Evolutionary conservation across 2,888 invertebrate genomes (phyloP).

Genomic region (Caenorhabditis macrosperma): DNA sequence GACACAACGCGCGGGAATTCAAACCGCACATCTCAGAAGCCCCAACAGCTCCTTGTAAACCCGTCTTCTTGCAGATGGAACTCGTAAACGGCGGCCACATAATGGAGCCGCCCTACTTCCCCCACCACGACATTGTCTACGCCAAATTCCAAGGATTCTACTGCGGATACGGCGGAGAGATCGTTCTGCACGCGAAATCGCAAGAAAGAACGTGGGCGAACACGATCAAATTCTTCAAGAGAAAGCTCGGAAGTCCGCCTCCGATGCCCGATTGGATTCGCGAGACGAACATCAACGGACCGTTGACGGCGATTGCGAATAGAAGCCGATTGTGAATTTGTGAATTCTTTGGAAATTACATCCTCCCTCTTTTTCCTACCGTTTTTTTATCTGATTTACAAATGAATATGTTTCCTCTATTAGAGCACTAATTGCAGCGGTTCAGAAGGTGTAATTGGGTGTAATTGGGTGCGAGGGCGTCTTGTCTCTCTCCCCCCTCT

Average conservation of each 20-base stretch:
- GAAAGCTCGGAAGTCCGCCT: conserved; percentile 54
- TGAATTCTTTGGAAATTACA: too few relatives aligned
- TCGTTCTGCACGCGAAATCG: conserved; percentile 56
- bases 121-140: conserved; percentile 62
- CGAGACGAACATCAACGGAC: neutral
- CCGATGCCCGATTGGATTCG: conserved; percentile 62
- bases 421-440: neutral
- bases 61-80: conserved; percentile 54
- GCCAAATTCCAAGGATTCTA: conserved; percentile 65
- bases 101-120: conserved; percentile 65
- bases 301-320: conserved; percentile 40
- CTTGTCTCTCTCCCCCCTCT: too few relatives aligned
- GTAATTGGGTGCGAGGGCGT: too few relatives aligned
- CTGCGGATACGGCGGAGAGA: conserved; percentile 63
- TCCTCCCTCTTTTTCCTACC: too few relatives aligned
- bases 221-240: conserved; percentile 60
- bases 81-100: conserved; percentile 61
- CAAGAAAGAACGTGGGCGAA: conserved; percentile 58
- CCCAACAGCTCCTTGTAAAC: too few relatives aligned
- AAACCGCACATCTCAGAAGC: too few relatives aligned
- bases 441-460: too few relatives aligned
- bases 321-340: conserved; percentile 41
- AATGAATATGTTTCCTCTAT: too few relatives aligned
- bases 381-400: too few relatives aligned
- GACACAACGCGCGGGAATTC: too few relatives aligned